Percentiles rank a stretch among this genome's conserved stretches.
Conservation (phyloP, 1,140 invertebrate genomes). For the Ips nitidus region DNA sequence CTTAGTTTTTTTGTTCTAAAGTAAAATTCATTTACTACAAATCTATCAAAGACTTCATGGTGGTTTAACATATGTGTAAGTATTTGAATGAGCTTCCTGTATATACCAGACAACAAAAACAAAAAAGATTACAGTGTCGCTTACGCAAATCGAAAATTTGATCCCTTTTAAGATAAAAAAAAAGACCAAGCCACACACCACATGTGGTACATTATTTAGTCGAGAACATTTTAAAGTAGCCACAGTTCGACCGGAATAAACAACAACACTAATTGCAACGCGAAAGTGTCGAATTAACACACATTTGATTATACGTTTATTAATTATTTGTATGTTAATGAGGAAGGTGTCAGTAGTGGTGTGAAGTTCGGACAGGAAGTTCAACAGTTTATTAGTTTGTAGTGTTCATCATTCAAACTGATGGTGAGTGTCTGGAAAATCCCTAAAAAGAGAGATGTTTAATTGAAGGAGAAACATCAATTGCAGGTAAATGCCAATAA, state of each 20-base stretch:
- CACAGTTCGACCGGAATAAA: not conserved
- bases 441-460: not conserved
- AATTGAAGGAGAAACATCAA: not conserved
- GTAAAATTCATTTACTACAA: not conserved
- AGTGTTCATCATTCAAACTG: not conserved
- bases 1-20: no score
- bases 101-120: not conserved
- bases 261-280: slow-evolving; percentile 1
- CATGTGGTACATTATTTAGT: not conserved
- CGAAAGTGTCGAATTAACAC: slow-evolving; percentile 11
- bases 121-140: not conserved
- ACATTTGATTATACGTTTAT: slow-evolving; percentile 4
- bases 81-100: not conserved
- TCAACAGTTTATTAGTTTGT: not conserved
- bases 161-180: not conserved
- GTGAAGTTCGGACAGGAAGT: not conserved
- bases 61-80: not conserved
- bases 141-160: not conserved
- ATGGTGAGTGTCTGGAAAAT: not conserved
- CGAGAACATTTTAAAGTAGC: not conserved
- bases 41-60: not conserved
- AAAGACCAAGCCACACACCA: not conserved
- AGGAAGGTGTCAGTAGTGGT: slow-evolving; percentile 12
- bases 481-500: not conserved
- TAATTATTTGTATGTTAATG: slow-evolving; percentile 5